Evolutionary conservation across 2,888 invertebrate genomes (phyloP).

Genomic region (Tricholauxania praeusta): DNA sequence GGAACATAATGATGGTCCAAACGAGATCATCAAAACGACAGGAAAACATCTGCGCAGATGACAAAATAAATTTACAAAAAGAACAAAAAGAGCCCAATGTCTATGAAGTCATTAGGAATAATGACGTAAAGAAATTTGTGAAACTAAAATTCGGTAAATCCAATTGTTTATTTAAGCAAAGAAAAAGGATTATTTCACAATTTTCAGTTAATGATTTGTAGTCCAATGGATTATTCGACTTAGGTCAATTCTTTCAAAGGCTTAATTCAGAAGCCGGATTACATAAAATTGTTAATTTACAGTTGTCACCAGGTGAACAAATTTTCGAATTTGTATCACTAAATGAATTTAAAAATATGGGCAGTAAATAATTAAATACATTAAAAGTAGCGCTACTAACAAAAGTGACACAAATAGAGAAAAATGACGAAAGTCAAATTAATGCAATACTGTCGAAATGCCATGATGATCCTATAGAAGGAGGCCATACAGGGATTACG

Average conservation of each 20-base stretch:
- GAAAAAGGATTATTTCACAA: no score
- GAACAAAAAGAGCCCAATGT: slow-evolving; percentile 25
- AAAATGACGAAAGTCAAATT: no score
- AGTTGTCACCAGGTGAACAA: no score
- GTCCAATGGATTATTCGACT: slow-evolving; percentile 33
- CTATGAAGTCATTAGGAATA: slow-evolving; percentile 19
- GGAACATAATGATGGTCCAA: no score
- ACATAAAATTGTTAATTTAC: no score
- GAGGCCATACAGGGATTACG: slow-evolving; percentile 32
- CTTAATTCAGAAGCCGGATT: no score
- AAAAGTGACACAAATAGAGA: neutral
- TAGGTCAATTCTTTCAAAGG: no score
- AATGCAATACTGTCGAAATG: neutral
- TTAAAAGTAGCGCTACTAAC: slow-evolving; percentile 24
- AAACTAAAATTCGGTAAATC: no score
- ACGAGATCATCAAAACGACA: neutral
- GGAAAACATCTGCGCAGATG: no score
- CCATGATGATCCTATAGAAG: slow-evolving; percentile 30
- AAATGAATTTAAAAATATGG: slow-evolving; percentile 12
- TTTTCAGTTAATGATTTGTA: slow-evolving; percentile 27
- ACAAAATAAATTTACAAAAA: neutral
- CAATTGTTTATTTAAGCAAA: no score
- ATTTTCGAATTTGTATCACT: slow-evolving; percentile 15
- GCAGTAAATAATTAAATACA: neutral
- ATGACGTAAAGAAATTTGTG: slow-evolving; percentile 28